Evolutionary conservation across 2,797 vertebrate genomes (phyloP), one percentile per base, ranked within the genome.

Genomic region (Typhlichthys subterraneus): DNA sequence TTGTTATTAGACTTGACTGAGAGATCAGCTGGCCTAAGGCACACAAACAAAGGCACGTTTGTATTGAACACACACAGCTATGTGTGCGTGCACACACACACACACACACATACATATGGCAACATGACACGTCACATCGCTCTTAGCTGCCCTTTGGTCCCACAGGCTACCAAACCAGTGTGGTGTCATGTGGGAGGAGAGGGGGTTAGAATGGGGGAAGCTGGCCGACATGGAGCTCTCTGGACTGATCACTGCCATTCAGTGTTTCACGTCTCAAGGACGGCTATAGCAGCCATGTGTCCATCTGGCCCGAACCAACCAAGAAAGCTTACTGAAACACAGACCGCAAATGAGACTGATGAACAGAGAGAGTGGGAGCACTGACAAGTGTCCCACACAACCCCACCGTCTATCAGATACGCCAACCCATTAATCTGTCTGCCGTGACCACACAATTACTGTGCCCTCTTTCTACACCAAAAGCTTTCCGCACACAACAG

Each of bases 1-100:
- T 82, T 86, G 87, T 89, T 88, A 87, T 84, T 85, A 88, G 85
- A 85, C 80, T 23, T 23, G 23, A 23, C 75, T 55, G 57, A 53
- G 19, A 45, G 33, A 58, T 7, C 23, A 59, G 73, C 82, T 73
- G 71, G 77, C n/a, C 12, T 9, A 2, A 1, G 1, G 31, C 5
- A 9, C 19, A 49, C 2, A 45, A 46, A 53, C 19, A 46, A 17
- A 63, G 8, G 19, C 29, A 31, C 15, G 15, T 8, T 15, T 15
- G 15, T 15, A 7, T 10, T 15, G n/a, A 23, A 46, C 45, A 57
- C 42, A 57, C 55, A 57, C 55, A 51, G 33, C 13, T 50, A 9
- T 47, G 9, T 23, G 23, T 2, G 19, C 2, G 19, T 2, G 52
- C n/a, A 52, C n/a, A 57, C 53, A 59, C 17, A 61, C 52, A 57